Base-by-base conservation (phyloP, 2,888 invertebrate genomes). In the Gymnocheta viridis region DNA sequence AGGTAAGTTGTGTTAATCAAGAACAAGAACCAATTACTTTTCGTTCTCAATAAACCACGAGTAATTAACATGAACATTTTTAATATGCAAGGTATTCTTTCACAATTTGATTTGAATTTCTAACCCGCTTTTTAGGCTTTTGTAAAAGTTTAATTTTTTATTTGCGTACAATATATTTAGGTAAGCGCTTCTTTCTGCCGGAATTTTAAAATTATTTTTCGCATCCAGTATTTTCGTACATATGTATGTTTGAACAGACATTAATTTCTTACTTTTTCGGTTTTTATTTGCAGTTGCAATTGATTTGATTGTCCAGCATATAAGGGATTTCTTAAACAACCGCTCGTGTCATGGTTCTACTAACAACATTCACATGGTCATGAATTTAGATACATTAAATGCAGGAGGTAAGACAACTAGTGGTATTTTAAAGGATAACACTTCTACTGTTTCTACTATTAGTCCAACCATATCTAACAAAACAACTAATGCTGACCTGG, bases 251-350 rank as follows among this genome's bases (percentile, higher is more conserved):
- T 35, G n/a, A 4, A 24, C 0, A 9, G 17, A 7, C 6, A 22
- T 22, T 67, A 14, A 70, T 47, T 24, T 32, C 27, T 7, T 4
- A 6, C 32, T 32, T 58, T 24, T 76, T 49, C 17, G 51, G 1
- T 41, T 64, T 69, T 86, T 70, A 87, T 85, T 83, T 96, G 82
- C 95, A 98, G 99, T 99, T 92, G 99, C 99, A 87, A 98, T 99
- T 91, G 98, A 98, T 91, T 93, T 99, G 92, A 98, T 99, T 90
- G 98, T 99, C 66, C 98, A 98, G 92, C 98, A 98, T 92, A 98
- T 99, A 91, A 96, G 97, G 88, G 98, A 98, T 91, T 95, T 98
- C 90, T 93, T 98, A 89, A 95, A 94, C 89, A 94, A 94, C 89
- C 93, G 94, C 12, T 89, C 90, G 5, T 89, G 87, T 19, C 86